These are phyloP conservation scores for Temnothorax ravouxi DNA, from an alignment of 2,888 invertebrate species.

Conservation along the genomic window DNA sequence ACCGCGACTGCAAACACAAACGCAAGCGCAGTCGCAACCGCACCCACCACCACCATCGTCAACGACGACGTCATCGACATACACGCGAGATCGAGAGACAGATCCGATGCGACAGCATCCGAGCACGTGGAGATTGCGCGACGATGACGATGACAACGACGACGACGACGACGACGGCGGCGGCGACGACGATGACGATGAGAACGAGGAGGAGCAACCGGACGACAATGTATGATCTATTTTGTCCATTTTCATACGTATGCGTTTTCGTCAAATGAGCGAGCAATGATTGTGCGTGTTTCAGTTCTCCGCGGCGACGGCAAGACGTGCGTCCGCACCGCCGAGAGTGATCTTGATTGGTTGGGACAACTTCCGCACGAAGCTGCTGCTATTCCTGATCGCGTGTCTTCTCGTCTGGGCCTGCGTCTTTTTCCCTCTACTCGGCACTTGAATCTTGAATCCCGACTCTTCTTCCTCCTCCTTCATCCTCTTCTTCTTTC, in stretches of 20 bases:
- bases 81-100: conserved; percentile 63
- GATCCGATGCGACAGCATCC: conserved; percentile 74
- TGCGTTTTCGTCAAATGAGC: not conserved
- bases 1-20: not conserved
- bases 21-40: too few species aligned
- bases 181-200: conserved; percentile 68
- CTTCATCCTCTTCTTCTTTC: too few species aligned
- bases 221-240: conserved; percentile 73
- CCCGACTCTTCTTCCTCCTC: too few species aligned
- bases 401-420: conserved; percentile 86
- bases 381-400: conserved; percentile 83
- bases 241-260: conserved; percentile 7
- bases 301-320: conserved; percentile 70
- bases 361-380: conserved; percentile 87
- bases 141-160: conserved; percentile 54
- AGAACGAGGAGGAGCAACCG: conserved; percentile 32
- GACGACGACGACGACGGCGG: conserved; percentile 68
- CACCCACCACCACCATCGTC: not conserved
- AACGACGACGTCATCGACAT: not conserved
- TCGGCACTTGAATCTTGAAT: conserved; percentile 46
- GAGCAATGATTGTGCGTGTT: conserved; percentile 21
- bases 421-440: conserved; percentile 86
- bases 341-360: conserved; percentile 83
- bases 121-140: conserved; percentile 72
- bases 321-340: conserved; percentile 52